phyloP scores from a whole-genome alignment of 2,888 invertebrate genomes.

The Ellobium chinense region DNA sequence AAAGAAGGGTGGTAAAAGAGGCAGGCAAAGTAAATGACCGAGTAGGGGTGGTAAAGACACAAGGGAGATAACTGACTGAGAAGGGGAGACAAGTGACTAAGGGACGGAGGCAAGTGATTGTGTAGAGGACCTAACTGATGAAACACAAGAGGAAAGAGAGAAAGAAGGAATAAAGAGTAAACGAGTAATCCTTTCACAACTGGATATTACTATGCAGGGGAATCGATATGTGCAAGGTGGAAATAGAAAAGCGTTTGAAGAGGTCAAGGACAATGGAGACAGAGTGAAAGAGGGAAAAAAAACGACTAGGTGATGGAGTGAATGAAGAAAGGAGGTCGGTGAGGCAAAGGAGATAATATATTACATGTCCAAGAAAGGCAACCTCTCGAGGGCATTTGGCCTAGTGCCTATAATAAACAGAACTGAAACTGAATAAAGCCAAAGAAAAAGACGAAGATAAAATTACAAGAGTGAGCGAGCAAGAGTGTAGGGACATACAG shows the following conservation, averaged over 20 bases:
- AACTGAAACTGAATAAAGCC: too few relatives aligned
- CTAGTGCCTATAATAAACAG: too few relatives aligned
- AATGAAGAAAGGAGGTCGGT: neutral
- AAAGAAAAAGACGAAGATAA: too few relatives aligned
- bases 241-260: neutral
- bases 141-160: constrained; percentile 13
- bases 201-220: too few relatives aligned
- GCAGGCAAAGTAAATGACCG: neutral
- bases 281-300: neutral
- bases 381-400: too few relatives aligned
- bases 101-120: neutral
- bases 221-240: neutral
- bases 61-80: neutral
- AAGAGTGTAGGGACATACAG: too few relatives aligned
- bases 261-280: neutral
- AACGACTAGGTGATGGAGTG: neutral
- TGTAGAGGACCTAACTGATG: neutral
- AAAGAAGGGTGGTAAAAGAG: neutral
- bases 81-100: neutral
- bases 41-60: neutral
- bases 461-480: too few relatives aligned
- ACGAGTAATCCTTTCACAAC: too few relatives aligned
- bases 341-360: too few relatives aligned
- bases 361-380: too few relatives aligned
- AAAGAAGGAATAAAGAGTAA: neutral